These are phyloP conservation scores for Tragelaphus imberbis DNA, from an alignment of 2,113 vertebrate genomes.

Conservation along the genomic window DNA sequence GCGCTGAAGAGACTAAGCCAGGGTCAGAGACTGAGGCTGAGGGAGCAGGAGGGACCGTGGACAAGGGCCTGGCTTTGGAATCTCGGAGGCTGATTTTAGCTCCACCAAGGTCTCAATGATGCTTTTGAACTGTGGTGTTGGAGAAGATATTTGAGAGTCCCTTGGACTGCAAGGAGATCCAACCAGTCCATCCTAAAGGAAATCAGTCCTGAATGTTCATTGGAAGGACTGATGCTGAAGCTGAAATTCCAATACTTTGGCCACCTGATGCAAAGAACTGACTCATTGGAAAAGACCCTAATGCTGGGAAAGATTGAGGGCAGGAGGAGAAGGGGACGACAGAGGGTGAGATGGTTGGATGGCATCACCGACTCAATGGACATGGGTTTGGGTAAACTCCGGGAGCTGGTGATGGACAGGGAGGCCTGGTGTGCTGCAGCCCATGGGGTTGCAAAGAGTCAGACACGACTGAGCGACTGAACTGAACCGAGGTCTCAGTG, in stretches of 20 bases:
- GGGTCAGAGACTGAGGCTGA: background rate
- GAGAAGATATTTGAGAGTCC: background rate
- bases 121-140: background rate
- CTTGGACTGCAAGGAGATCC: background rate
- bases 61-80: background rate
- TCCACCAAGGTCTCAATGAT: background rate
- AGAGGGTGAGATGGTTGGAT: background rate
- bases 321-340: background rate
- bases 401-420: background rate
- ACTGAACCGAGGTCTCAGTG: background rate
- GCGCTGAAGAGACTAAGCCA: background rate
- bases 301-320: background rate
- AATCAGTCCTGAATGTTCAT: background rate
- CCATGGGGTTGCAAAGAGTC: background rate
- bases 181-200: background rate
- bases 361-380: background rate
- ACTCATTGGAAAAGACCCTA: background rate
- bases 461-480: fast-evolving
- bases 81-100: background rate
- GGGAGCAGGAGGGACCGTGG: background rate
- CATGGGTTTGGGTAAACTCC: fast-evolving
- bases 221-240: background rate
- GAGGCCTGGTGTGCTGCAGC: background rate
- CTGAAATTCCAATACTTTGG: background rate
- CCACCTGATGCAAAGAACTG: background rate